These are phyloP conservation scores for Pangasianodon gigas DNA, from an alignment of 2,113 vertebrate species.

Conservation along the genomic window DNA sequence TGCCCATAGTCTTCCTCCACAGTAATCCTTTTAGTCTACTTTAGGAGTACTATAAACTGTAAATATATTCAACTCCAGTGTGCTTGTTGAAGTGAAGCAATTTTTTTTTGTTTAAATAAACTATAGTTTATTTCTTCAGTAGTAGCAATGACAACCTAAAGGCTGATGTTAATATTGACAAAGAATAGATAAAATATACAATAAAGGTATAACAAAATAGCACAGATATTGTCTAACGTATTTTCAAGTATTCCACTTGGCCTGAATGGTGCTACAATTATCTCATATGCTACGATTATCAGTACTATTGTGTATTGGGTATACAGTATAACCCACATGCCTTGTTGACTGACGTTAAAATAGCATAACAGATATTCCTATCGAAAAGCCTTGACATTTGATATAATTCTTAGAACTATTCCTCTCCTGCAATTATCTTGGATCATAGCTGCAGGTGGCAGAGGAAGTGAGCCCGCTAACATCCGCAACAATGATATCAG, in stretches of 20 bases:
- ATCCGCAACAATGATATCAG: constrained; percentile 72
- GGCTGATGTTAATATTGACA: not conserved
- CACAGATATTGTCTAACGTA: not conserved
- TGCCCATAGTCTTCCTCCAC: not conserved
- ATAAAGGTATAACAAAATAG: not conserved
- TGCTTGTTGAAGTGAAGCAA: not conserved
- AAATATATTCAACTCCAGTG: not conserved
- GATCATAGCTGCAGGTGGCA: constrained; percentile 73
- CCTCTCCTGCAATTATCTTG: constrained; percentile 61
- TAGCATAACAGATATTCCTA: constrained; percentile 11
- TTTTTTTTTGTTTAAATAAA: not conserved
- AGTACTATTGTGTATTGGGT: not conserved
- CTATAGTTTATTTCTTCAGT: not conserved
- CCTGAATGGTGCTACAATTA: not conserved
- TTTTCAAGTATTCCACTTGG: not conserved
- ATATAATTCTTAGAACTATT: constrained; percentile 51
- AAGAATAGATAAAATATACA: not conserved
- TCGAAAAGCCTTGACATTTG: constrained; percentile 52
- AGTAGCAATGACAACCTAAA: not conserved
- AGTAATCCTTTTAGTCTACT: not conserved
- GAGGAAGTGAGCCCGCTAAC: constrained; percentile 71
- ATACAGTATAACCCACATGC: constrained; percentile 1
- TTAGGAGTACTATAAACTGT: not conserved
- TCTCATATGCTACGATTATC: not conserved
- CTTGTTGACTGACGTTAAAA: constrained; percentile 15